Evolutionary conservation across 2,113 vertebrate genomes (phyloP).

Genomic region (Calidris pugnax): DNA sequence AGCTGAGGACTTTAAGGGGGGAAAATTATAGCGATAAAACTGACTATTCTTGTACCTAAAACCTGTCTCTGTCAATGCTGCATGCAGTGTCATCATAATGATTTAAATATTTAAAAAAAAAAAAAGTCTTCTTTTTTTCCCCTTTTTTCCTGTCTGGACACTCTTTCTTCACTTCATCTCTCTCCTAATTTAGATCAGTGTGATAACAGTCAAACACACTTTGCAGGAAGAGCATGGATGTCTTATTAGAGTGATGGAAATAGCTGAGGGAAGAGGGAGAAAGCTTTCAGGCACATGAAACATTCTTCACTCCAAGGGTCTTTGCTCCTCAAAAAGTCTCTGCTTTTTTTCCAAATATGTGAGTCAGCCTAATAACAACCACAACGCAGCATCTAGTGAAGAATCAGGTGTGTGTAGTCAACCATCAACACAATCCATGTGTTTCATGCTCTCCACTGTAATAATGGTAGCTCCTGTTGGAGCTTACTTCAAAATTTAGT

Average conservation of each 20-base stretch:
- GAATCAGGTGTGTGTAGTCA: background rate
- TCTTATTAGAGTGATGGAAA: background rate
- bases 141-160: background rate
- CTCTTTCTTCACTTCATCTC: background rate
- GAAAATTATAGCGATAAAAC: background rate
- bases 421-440: background rate
- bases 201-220: background rate
- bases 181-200: background rate
- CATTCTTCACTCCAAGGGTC: background rate
- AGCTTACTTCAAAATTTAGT: background rate
- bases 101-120: background rate
- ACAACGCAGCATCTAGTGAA: background rate
- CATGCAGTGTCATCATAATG: background rate
- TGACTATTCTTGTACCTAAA: background rate
- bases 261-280: background rate
- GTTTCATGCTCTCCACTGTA: background rate
- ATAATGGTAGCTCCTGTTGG: background rate
- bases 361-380: background rate
- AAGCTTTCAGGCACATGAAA: background rate
- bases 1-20: background rate
- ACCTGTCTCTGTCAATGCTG: background rate
- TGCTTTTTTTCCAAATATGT: background rate
- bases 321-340: background rate
- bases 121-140: too few species aligned
- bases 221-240: background rate